Conservation (phyloP, 2,113 vertebrate species). For the Xiphophorus hellerii region DNA sequence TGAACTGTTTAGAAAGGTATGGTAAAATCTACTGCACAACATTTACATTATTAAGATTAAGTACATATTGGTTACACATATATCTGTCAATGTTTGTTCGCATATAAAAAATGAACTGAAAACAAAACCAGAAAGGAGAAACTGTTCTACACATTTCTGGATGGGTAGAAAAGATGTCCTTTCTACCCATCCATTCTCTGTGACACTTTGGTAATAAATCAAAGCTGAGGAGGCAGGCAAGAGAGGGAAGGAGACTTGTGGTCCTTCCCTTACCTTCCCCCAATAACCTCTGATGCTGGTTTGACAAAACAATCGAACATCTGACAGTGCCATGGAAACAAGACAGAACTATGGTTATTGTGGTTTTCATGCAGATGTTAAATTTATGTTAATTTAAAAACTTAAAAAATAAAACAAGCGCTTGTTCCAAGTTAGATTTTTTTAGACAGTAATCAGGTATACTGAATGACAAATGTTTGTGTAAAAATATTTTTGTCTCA, state of each 20-base stretch:
- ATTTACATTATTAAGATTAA: background rate
- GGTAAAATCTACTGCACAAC: background rate
- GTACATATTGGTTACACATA: background rate
- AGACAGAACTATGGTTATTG: conserved; percentile 20
- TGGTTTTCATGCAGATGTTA: conserved; percentile 12
- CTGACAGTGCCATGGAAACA: conserved; percentile 30
- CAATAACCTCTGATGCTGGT: conserved; percentile 37
- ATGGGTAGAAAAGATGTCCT: conserved; percentile 30
- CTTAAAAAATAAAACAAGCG: no score
- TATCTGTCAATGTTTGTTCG: conserved; percentile 8
- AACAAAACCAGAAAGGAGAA: conserved; percentile 10
- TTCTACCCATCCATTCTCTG: conserved; percentile 63
- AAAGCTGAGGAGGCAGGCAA: conserved; percentile 58
- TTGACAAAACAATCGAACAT: conserved; percentile 51
- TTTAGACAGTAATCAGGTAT: no score
- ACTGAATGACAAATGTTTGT: no score
- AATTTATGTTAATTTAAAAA: conserved; percentile 1
- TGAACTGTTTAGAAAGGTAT: background rate
- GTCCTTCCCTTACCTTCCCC: conserved; percentile 16
- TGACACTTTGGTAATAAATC: conserved; percentile 75
- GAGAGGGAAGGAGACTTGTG: conserved; percentile 37
- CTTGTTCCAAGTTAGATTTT: no score
- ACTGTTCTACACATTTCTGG: conserved; percentile 31
- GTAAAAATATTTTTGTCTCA: no score
- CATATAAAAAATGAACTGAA: background rate